Evolutionary conservation across 1,140 invertebrate species (phyloP), one percentile per base, ranked within the genome.

Genomic region (Asbolus verrucosus): DNA sequence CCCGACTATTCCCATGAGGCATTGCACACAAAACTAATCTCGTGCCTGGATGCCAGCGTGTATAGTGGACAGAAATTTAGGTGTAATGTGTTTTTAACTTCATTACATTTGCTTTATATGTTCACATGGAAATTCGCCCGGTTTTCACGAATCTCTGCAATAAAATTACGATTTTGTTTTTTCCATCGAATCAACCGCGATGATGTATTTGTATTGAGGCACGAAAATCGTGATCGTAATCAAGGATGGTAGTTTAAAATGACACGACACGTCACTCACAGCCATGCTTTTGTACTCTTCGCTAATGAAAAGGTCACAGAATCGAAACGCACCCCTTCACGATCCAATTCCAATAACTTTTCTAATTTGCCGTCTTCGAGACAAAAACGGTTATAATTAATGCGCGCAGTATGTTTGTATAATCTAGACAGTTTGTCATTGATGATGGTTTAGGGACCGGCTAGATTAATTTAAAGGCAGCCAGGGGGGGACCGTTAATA

Each of bases 1-100:
- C 39, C 46, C 24, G 24, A 38, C 59, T 65, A 69, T 69, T 36
- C 67, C 46, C 59, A 33, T 18, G 60, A 67, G 67, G 54, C 31
- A 63, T 33, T 50, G 60, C 60, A 31, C 60, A 69, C 60, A 69
- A 69, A 69, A 69, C 60, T 62, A 69, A 69, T 69, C 67, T 69
- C 38, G 38, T 65, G 39, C 62, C 54, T 31, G 54, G 14, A 31
- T 33, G 9, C 54, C 24, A 13, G 24, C 27, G n/a, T 65, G 24
- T 41, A 27, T 65, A 65, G 38, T 65, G 62, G 38, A 65, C 62
- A 65, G 46, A 65, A 65, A 65, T 65, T 41, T 65, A 24, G 62
- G 24, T 65, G 61, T 63, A 63, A 63, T 63, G 61, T 63, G 61
- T 65, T 65, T 65, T 46, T 65, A 65, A 65, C 62, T 43, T 65